Evolutionary conservation across 1,140 invertebrate genomes (phyloP).

Genomic region (Apis dorsata): DNA sequence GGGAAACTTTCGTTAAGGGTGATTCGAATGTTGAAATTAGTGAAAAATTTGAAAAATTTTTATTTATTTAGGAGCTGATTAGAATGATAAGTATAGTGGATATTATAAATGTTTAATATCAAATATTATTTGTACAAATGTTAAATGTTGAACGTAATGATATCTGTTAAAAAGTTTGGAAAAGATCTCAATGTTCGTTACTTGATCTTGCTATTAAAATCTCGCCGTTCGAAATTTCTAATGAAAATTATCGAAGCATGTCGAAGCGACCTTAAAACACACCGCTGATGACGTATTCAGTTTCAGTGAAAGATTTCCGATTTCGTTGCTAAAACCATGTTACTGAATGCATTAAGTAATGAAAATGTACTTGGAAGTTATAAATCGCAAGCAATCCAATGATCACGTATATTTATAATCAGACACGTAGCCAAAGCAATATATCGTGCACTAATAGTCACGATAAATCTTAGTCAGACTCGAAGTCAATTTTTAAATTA

Average conservation of each 20-base stretch:
- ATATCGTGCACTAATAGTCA: conserved; percentile 2
- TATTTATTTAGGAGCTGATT: too few species aligned
- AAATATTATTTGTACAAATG: too few species aligned
- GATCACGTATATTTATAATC: conserved; percentile 1
- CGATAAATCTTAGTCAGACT: not conserved
- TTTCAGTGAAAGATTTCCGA: not conserved
- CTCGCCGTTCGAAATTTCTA: not conserved
- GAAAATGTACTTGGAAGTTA: conserved; percentile 10
- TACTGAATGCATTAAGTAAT: not conserved
- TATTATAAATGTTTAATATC: too few species aligned
- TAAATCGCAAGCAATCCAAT: not conserved
- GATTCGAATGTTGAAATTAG: too few species aligned
- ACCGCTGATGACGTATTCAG: not conserved
- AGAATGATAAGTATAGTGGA: too few species aligned
- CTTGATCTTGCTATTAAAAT: not conserved
- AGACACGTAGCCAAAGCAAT: not conserved
- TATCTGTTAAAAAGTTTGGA: too few species aligned
- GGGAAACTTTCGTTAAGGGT: too few species aligned
- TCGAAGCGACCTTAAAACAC: not conserved
- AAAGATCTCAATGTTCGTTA: not conserved
- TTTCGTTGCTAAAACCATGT: not conserved
- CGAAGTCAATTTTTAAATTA: not conserved
- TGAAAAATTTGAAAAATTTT: too few species aligned
- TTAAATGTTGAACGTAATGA: too few species aligned
- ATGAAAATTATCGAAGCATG: not conserved